Conservation (phyloP, 2,797 vertebrate genomes). For the Mallotus villosus region DNA sequence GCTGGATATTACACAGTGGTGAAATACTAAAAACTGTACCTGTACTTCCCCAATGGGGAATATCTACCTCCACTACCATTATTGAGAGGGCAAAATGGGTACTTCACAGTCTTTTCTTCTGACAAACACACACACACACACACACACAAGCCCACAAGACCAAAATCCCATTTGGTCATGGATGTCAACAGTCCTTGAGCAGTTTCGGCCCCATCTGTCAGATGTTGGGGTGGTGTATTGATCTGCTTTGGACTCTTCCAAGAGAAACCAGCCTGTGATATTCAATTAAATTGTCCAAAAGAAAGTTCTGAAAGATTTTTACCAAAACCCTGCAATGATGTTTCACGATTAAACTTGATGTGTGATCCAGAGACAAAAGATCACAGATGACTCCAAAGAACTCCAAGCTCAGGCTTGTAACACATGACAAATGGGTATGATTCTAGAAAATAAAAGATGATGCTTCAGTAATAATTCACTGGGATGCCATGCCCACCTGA, state of each 20-base stretch:
- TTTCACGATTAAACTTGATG: constrained; percentile 42
- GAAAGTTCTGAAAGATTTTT: constrained; percentile 36
- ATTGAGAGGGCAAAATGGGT: neutral
- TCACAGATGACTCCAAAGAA: constrained; percentile 25
- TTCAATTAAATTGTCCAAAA: constrained; percentile 19
- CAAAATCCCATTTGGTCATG: neutral
- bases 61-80: neutral
- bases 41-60: neutral
- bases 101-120: neutral
- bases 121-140: neutral
- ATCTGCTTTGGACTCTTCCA: constrained; percentile 18
- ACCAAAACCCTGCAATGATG: constrained; percentile 48
- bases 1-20: neutral
- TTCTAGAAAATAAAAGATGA: neutral
- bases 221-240: neutral
- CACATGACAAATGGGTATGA: neutral
- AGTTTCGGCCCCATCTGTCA: neutral
- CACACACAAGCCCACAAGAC: neutral
- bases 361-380: constrained; percentile 53
- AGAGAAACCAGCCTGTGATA: constrained; percentile 28
- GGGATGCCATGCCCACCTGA: constrained; percentile 26
- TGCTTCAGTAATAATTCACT: constrained; percentile 28
- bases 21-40: neutral
- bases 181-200: neutral
- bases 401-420: neutral